A percentile compares a stretch with the other conserved stretches of the same genome.
phyloP scores from a whole-genome alignment of 2,113 vertebrate species.

The Peromyscus leucopus region DNA sequence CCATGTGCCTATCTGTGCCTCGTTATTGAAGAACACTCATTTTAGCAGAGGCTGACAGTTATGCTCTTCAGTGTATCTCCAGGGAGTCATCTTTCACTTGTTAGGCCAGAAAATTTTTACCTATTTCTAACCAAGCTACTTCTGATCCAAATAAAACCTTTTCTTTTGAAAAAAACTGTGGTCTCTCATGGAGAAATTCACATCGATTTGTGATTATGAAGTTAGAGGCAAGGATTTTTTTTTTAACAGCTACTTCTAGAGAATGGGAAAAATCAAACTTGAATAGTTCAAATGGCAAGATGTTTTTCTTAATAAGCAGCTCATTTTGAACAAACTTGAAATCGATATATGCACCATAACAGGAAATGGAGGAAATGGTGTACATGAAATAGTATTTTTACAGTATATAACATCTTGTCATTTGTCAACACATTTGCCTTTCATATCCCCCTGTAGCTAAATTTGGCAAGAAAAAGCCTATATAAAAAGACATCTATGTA shows the following conservation, averaged over 20 bases:
- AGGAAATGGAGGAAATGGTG: slow-evolving; percentile 81
- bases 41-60: slow-evolving; percentile 60
- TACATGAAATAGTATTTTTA: slow-evolving; percentile 82
- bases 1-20: slow-evolving; percentile 44
- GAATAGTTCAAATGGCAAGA: slow-evolving; percentile 60
- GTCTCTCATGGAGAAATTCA: slow-evolving; percentile 62
- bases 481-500: slow-evolving; percentile 80
- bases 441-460: slow-evolving; percentile 78
- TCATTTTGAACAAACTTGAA: slow-evolving; percentile 75
- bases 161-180: slow-evolving; percentile 60
- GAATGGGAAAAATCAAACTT: slow-evolving; percentile 60
- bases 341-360: slow-evolving; percentile 74
- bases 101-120: slow-evolving; percentile 65
- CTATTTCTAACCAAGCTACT: slow-evolving; percentile 64
- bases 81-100: slow-evolving; percentile 53
- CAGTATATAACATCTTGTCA: slow-evolving; percentile 82
- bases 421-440: slow-evolving; percentile 84
- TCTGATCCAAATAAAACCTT: slow-evolving; percentile 75
- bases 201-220: slow-evolving; percentile 67
- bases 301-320: slow-evolving; percentile 69
- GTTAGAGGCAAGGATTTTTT: slow-evolving; percentile 5
- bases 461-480: slow-evolving; percentile 77
- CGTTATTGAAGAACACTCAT: slow-evolving; percentile 55
- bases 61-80: slow-evolving; percentile 31
- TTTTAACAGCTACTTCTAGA: slow-evolving; percentile 55